Conservation (phyloP, 2,797 vertebrate genomes). For the Emydoidea blandingii region DNA sequence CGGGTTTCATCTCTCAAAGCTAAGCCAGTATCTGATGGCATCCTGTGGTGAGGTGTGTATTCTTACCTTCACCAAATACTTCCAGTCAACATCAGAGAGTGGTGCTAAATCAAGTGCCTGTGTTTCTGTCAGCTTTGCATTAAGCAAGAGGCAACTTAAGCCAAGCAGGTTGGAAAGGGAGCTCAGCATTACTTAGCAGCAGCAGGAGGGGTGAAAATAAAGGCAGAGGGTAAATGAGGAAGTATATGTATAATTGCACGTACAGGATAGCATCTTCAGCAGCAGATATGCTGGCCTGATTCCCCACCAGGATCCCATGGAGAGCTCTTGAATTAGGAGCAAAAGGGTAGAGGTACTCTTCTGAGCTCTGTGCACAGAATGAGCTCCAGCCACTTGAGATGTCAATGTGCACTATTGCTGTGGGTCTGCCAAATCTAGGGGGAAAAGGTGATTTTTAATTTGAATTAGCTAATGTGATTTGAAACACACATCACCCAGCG, state of each 20-base stretch:
- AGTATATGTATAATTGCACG: background rate
- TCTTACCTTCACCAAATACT: background rate
- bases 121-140: background rate
- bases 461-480: background rate
- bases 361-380: background rate
- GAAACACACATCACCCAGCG: background rate
- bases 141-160: background rate
- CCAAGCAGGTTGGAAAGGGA: background rate
- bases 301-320: background rate
- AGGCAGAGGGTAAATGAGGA: background rate
- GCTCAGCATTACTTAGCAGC: background rate
- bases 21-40: background rate
- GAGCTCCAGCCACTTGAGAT: background rate
- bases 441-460: background rate
- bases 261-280: background rate
- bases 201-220: background rate
- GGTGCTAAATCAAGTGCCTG: background rate
- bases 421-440: background rate
- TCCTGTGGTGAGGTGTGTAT: background rate
- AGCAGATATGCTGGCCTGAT: background rate
- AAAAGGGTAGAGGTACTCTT: background rate
- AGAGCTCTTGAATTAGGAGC: background rate
- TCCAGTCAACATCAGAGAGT: background rate
- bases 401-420: background rate
- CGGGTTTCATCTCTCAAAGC: background rate